A percentile compares a stretch with the other conserved stretches of the same genome.
Conservation (phyloP, 1,140 invertebrate genomes). For the Harlomillsia oculata region DNA sequence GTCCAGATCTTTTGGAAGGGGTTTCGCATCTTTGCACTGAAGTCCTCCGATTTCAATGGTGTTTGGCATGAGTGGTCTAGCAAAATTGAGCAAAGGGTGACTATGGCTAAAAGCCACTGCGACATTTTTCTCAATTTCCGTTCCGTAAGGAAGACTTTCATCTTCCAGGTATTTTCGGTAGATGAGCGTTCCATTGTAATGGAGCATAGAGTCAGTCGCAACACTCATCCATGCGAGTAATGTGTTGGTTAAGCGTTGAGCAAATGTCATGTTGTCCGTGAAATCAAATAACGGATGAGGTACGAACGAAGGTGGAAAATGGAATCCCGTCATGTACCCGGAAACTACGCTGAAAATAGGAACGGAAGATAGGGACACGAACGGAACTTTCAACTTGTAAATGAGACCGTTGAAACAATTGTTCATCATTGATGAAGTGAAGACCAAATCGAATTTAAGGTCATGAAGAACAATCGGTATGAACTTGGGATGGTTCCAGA, state of each 20-base stretch:
- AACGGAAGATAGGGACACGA: slow-evolving; percentile 2
- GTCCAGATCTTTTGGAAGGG: slow-evolving; percentile 21
- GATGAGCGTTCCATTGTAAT: not conserved
- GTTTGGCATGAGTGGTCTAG: slow-evolving; percentile 13
- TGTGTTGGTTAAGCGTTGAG: slow-evolving; percentile 48
- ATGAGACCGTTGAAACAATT: slow-evolving; percentile 17
- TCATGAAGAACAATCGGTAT: not conserved
- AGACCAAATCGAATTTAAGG: slow-evolving; percentile 13
- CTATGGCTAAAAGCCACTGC: slow-evolving; percentile 11
- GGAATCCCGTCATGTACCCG: not conserved
- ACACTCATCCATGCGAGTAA: not conserved
- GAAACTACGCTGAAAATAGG: not conserved
- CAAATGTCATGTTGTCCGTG: slow-evolving; percentile 49
- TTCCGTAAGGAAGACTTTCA: not conserved
- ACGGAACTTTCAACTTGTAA: slow-evolving; percentile 14
- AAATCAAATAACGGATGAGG: slow-evolving; percentile 40
- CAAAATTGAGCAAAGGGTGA: slow-evolving; percentile 8
- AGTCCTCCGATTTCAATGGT: slow-evolving; percentile 22
- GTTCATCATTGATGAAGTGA: slow-evolving; percentile 14
- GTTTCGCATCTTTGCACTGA: slow-evolving; percentile 12
- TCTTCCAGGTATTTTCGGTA: slow-evolving; percentile 6
- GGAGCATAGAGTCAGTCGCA: not conserved
- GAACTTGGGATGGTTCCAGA: not conserved
- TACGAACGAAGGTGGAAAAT: slow-evolving; percentile 10
- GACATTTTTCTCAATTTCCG: slow-evolving; percentile 15